Percentiles rank a stretch among this genome's conserved stretches.
phyloP scores from a whole-genome alignment of 1,140 invertebrate species.

The Asobara japonica region DNA sequence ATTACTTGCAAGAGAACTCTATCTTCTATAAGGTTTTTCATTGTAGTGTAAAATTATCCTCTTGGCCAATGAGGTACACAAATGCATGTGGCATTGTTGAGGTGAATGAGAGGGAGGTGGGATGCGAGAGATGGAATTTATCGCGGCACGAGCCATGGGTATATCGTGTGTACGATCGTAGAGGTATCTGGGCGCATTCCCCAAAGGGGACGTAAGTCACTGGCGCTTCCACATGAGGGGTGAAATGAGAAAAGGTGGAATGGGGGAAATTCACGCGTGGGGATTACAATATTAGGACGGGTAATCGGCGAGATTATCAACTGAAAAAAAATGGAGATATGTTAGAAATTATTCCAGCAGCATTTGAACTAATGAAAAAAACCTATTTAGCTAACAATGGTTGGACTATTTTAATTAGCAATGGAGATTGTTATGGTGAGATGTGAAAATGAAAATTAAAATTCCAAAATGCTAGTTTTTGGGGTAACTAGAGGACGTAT shows the following conservation, averaged over 20 bases:
- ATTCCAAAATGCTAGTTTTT: background rate
- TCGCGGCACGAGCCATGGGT: conserved; percentile 24
- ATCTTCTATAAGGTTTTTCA: background rate
- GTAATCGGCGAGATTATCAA: background rate
- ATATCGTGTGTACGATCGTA: conserved; percentile 26
- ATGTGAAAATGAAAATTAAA: conserved; percentile 1
- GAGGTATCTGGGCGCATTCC: conserved; percentile 23
- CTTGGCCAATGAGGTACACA: conserved; percentile 5
- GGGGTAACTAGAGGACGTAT: background rate
- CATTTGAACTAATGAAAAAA: background rate
- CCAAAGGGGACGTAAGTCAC: conserved; percentile 28
- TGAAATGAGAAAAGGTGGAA: background rate
- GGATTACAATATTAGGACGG: background rate
- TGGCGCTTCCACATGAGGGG: background rate
- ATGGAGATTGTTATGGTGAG: background rate
- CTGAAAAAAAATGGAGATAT: no score
- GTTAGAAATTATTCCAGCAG: background rate
- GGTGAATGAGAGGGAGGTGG: background rate
- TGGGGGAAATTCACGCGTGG: conserved; percentile 1
- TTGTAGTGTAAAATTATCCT: conserved; percentile 48
- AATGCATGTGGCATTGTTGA: background rate
- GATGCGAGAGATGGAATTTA: conserved; percentile 26
- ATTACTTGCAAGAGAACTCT: conserved; percentile 44
- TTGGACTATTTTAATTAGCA: background rate
- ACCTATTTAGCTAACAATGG: background rate